A percentile compares a stretch with the other conserved stretches of the same genome.
These are phyloP conservation scores for Drosophila burlai DNA, from an alignment of 1,140 invertebrate species.

Conservation along the genomic window DNA sequence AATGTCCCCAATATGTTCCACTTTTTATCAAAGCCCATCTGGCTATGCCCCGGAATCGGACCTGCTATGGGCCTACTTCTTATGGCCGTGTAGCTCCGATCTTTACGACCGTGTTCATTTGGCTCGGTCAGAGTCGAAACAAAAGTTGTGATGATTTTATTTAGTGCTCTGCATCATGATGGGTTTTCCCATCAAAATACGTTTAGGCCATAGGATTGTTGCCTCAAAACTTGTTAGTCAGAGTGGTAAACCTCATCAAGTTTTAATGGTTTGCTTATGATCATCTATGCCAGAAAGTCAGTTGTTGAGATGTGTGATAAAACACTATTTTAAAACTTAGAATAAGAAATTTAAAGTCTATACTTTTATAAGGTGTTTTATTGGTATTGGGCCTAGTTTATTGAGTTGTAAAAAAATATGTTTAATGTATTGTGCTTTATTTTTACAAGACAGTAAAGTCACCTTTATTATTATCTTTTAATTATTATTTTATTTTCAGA, in stretches of 20 bases:
- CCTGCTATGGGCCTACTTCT: constrained; percentile 15
- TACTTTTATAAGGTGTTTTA: constrained; percentile 3
- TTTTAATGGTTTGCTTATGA: constrained; percentile 15
- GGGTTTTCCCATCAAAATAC: constrained; percentile 32
- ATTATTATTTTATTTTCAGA: background rate
- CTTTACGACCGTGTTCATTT: constrained; percentile 75
- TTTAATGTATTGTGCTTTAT: background rate
- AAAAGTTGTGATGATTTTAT: constrained; percentile 62
- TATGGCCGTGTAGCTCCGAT: constrained; percentile 33
- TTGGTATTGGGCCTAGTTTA: background rate
- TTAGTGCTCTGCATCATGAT: constrained; percentile 48
- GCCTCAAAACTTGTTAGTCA: constrained; percentile 19
- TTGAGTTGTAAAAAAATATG: background rate
- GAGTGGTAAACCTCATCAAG: constrained; percentile 5
- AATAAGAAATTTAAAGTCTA: background rate
- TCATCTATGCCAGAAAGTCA: constrained; percentile 22
- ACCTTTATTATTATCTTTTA: background rate
- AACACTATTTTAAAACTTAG: constrained; percentile 6
- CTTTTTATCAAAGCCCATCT: constrained; percentile 54
- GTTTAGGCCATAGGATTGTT: constrained; percentile 31
- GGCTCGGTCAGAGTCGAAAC: constrained; percentile 13
- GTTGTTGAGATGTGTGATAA: constrained; percentile 9
- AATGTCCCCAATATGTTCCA: constrained; percentile 68
- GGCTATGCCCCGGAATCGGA: constrained; percentile 34
- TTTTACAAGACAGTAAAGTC: background rate